Conservation (phyloP, 2,888 invertebrate species). For the Phasia obesa region DNA sequence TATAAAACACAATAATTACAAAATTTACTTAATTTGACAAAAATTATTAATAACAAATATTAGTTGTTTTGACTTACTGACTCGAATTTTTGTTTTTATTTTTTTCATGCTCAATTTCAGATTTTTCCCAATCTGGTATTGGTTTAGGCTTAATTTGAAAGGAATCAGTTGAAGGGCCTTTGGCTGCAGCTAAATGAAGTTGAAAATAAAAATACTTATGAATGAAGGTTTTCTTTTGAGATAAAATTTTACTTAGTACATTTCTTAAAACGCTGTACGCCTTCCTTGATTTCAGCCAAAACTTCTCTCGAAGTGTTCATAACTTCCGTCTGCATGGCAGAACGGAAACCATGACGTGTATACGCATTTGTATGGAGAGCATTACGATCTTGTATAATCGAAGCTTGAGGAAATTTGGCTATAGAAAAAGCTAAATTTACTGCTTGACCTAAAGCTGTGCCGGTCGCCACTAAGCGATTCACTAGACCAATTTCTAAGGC, state of each 20-base stretch:
- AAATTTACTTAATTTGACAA: not conserved
- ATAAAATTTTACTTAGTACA: slow-evolving; percentile 82
- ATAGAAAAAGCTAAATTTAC: slow-evolving; percentile 88
- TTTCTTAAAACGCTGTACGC: slow-evolving; percentile 87
- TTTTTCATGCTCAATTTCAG: slow-evolving; percentile 81
- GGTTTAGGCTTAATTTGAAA: slow-evolving; percentile 82
- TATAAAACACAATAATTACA: not conserved
- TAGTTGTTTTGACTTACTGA: slow-evolving; percentile 3
- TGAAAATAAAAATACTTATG: not conserved
- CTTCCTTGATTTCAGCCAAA: slow-evolving; percentile 85
- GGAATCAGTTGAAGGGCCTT: slow-evolving; percentile 74
- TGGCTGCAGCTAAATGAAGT: slow-evolving; percentile 72
- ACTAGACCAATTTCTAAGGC: slow-evolving; percentile 92
- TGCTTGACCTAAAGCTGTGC: slow-evolving; percentile 92
- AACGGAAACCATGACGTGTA: slow-evolving; percentile 85
- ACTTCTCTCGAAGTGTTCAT: slow-evolving; percentile 86
- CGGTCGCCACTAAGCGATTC: slow-evolving; percentile 90
- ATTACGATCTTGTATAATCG: slow-evolving; percentile 81
- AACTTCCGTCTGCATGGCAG: slow-evolving; percentile 85
- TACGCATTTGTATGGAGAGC: slow-evolving; percentile 86
- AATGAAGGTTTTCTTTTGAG: not conserved
- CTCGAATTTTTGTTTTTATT: slow-evolving; percentile 43
- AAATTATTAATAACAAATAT: not conserved
- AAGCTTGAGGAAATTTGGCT: slow-evolving; percentile 90
- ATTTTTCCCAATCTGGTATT: slow-evolving; percentile 86